These are phyloP conservation scores for Dinoponera quadriceps DNA, from an alignment of 1,140 invertebrate genomes.

Conservation along the genomic window DNA sequence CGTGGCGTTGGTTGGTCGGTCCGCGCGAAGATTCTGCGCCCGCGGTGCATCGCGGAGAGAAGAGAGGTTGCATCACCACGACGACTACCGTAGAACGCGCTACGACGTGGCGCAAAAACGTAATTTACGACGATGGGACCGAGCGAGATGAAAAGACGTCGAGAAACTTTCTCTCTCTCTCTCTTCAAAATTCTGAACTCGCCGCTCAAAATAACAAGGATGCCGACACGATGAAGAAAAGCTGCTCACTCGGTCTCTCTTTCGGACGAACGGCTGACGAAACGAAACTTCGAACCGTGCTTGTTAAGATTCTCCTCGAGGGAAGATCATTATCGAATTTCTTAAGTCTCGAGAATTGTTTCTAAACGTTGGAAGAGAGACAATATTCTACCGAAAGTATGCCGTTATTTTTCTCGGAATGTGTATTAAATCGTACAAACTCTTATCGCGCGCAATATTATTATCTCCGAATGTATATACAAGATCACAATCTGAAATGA, in stretches of 20 bases:
- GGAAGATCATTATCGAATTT: slow-evolving; percentile 19
- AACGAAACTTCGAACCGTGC: slow-evolving; percentile 16
- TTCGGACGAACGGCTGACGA: neutral
- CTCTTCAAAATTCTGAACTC: slow-evolving; percentile 58
- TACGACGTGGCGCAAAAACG: slow-evolving; percentile 74
- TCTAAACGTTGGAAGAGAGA: neutral
- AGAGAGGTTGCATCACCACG: slow-evolving; percentile 34
- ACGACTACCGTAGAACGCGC: slow-evolving; percentile 42
- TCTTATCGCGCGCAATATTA: no score
- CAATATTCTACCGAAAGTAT: no score
- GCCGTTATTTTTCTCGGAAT: no score
- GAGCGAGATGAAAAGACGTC: neutral
- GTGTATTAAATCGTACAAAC: no score
- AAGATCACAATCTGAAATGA: no score
- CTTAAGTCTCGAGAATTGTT: slow-evolving; percentile 18
- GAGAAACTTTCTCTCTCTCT: neutral
- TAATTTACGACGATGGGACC: slow-evolving; percentile 78
- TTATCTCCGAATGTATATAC: no score
- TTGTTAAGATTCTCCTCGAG: slow-evolving; percentile 37
- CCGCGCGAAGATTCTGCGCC: slow-evolving; percentile 47
- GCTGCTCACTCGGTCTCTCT: neutral
- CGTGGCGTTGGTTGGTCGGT: slow-evolving; percentile 62
- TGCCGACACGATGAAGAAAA: neutral
- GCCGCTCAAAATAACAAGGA: slow-evolving; percentile 32
- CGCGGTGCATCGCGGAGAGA: slow-evolving; percentile 59